phyloP scores from a whole-genome alignment of 35 echinoderm and acorn worm species.

The Holothuria glaberrima region DNA sequence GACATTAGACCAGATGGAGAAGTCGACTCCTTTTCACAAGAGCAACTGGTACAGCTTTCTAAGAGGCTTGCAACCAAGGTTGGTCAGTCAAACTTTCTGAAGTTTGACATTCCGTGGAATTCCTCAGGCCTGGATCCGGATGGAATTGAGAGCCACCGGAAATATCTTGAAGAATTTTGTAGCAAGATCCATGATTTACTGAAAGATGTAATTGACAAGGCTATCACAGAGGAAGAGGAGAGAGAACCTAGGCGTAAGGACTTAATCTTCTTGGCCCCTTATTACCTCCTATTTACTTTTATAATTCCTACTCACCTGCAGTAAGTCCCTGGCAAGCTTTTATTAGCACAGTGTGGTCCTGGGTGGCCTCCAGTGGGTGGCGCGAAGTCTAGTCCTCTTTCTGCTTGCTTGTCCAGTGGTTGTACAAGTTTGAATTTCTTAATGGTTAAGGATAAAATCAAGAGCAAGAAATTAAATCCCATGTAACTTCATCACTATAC shows the following conservation, averaged over 20 bases:
- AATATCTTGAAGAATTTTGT: constrained; percentile 87
- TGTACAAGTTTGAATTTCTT: too few species aligned
- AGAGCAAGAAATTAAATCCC: too few species aligned
- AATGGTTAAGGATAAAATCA: too few species aligned
- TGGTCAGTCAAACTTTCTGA: constrained; percentile 80
- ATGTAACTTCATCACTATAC: too few species aligned
- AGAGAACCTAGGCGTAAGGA: constrained; percentile 33
- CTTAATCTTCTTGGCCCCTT: too few species aligned
- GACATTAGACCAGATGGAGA: constrained; percentile 75
- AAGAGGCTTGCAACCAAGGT: constrained; percentile 85
- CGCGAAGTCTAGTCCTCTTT: too few species aligned
- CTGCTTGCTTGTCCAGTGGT: too few species aligned
- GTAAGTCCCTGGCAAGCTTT: too few species aligned
- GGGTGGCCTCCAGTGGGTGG: too few species aligned
- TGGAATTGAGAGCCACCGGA: constrained; percentile 75
- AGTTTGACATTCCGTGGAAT: constrained; percentile 89
- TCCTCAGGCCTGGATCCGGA: constrained; percentile 86
- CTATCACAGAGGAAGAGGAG: constrained; percentile 72
- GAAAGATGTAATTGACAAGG: constrained; percentile 79
- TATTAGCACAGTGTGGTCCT: too few species aligned
- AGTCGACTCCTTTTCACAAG: constrained; percentile 82
- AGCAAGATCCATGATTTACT: constrained; percentile 62
- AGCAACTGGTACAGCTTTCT: constrained; percentile 87
- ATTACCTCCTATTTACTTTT: too few species aligned
- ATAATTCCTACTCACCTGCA: too few species aligned